Evolutionary conservation across 2,113 vertebrate species (phyloP).

Genomic region (Oncorhynchus keta): DNA sequence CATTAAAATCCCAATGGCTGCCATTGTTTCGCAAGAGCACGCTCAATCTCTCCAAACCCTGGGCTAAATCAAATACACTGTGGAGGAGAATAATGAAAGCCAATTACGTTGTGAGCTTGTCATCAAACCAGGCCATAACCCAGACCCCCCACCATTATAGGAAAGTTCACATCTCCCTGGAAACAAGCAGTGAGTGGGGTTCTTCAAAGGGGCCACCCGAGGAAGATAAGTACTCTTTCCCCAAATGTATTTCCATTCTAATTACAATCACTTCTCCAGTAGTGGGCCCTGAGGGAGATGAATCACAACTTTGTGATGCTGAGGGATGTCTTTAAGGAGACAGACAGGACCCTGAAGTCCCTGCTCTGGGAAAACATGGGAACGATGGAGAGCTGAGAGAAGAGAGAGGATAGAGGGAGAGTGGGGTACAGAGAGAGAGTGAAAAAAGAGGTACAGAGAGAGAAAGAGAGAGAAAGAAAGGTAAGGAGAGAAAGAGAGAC

Average conservation of each 20-base stretch:
- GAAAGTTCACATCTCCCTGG: constrained; percentile 12
- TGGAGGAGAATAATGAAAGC: constrained; percentile 27
- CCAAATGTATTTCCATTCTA: constrained; percentile 5
- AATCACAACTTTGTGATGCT: not conserved
- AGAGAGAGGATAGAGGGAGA: not conserved
- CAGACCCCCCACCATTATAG: constrained; percentile 3
- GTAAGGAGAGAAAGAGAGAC: too few relatives aligned
- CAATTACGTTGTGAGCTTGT: constrained; percentile 26
- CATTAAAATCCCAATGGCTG: constrained; percentile 29
- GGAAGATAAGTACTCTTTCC: constrained; percentile 5
- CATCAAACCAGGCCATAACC: not conserved
- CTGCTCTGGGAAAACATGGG: not conserved
- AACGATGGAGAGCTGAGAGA: not conserved
- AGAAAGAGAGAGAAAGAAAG: too few relatives aligned
- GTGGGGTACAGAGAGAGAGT: too few relatives aligned
- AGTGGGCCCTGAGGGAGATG: constrained; percentile 7
- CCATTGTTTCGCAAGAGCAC: constrained; percentile 25
- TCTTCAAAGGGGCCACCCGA: constrained; percentile 18
- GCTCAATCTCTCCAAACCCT: constrained; percentile 26
- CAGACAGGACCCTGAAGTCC: not conserved
- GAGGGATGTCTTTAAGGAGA: constrained; percentile 5
- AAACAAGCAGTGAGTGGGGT: constrained; percentile 20
- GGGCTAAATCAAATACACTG: constrained; percentile 14
- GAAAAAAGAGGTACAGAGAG: too few relatives aligned
- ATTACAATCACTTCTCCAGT: constrained; percentile 13